These are phyloP conservation scores for Phortica variegata DNA, from an alignment of 1,140 invertebrate species.

Conservation along the genomic window DNA sequence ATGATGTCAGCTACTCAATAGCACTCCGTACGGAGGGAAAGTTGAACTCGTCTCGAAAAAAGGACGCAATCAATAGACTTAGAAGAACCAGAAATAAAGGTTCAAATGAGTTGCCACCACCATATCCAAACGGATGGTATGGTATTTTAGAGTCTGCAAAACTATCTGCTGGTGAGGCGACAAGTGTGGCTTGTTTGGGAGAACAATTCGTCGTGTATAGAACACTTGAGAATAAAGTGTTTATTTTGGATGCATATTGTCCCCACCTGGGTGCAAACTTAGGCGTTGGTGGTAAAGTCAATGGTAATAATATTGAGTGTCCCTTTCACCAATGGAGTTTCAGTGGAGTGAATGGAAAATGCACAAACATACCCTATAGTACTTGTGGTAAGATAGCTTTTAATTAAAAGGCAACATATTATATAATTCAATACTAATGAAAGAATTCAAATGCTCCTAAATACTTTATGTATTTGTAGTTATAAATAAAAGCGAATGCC, in stretches of 20 bases:
- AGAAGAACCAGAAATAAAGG: constrained; percentile 49
- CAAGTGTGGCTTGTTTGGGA: constrained; percentile 69
- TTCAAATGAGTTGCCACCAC: constrained; percentile 68
- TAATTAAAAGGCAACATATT: no score
- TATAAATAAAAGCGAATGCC: no score
- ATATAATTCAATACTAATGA: no score
- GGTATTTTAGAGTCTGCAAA: constrained; percentile 70
- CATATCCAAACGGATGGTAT: constrained; percentile 91
- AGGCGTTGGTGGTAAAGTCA: constrained; percentile 72
- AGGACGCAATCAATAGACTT: constrained; percentile 31
- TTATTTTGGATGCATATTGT: constrained; percentile 81
- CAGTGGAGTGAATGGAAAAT: constrained; percentile 69
- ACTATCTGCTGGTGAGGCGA: constrained; percentile 64
- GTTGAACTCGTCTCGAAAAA: constrained; percentile 10
- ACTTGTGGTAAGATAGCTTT: constrained; percentile 19
- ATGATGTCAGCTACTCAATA: constrained; percentile 12
- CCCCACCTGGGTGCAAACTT: constrained; percentile 88
- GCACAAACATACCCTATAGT: constrained; percentile 70
- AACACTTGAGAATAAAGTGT: constrained; percentile 63
- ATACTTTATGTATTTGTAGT: background rate
- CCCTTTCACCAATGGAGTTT: constrained; percentile 89
- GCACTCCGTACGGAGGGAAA: background rate
- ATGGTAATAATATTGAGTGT: constrained; percentile 78
- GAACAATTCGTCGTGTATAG: constrained; percentile 77
- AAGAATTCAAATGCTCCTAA: background rate